A percentile compares a stretch with the other conserved stretches of the same genome.
phyloP scores from a whole-genome alignment of 1,140 invertebrate species.

The Ostrea edulis region DNA sequence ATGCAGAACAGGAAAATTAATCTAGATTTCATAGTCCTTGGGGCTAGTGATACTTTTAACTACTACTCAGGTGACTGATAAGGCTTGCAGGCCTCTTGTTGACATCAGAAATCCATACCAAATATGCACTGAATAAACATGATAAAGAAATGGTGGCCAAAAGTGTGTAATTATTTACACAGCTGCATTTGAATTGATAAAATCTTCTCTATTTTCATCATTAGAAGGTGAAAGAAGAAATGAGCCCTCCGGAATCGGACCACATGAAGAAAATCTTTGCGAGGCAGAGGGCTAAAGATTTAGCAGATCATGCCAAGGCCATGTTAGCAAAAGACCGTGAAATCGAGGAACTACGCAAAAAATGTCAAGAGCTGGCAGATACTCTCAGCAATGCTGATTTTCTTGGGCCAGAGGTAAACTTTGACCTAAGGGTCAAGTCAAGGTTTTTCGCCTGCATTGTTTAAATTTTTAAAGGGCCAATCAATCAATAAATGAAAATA shows the following conservation, averaged over 20 bases:
- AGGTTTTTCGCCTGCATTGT: neutral
- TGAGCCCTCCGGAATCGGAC: slow-evolving; percentile 71
- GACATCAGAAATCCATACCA: too few species aligned
- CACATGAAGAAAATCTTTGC: slow-evolving; percentile 78
- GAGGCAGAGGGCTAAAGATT: slow-evolving; percentile 76
- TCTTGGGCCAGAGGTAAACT: slow-evolving; percentile 68
- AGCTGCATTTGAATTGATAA: neutral
- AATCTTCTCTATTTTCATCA: neutral
- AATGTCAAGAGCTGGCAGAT: slow-evolving; percentile 78
- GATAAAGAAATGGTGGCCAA: too few species aligned
- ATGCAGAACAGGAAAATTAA: too few species aligned
- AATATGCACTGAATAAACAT: too few species aligned
- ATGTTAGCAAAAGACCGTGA: slow-evolving; percentile 78
- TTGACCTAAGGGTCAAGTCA: neutral
- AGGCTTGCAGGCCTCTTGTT: too few species aligned
- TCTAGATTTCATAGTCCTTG: too few species aligned
- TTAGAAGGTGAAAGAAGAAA: slow-evolving; percentile 65
- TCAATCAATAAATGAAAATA: too few species aligned
- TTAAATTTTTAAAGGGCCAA: neutral
- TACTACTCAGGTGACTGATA: too few species aligned
- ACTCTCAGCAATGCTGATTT: slow-evolving; percentile 72
- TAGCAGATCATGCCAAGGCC: slow-evolving; percentile 75
- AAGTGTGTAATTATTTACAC: too few species aligned
- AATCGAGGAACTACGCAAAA: slow-evolving; percentile 78
- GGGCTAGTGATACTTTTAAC: too few species aligned